Evolutionary conservation across 2,113 vertebrate genomes (phyloP), one percentile per base, ranked within the genome.

Genomic region (Apteryx mantelli): DNA sequence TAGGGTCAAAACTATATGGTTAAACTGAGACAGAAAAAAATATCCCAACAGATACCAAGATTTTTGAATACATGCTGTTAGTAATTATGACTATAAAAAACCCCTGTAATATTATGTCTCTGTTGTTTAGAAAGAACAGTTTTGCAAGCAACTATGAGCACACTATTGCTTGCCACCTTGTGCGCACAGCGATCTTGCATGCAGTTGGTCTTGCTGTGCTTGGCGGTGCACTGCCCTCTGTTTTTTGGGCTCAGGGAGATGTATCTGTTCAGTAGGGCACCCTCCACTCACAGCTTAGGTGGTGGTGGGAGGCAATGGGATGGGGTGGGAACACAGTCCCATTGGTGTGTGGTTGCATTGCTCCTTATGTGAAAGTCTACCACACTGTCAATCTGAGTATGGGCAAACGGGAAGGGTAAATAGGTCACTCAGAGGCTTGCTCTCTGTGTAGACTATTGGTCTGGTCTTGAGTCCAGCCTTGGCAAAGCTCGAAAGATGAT

Each of bases 331-430:
- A 26, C 16, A 38, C 52, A 66, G 48, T 30, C 26, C 44, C n/a
- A 26, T 44, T 0, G 0, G 6, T 38, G 38, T 0, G 3, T 11
- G 34, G 14, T 34, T 75, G 22, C 26, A 10, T 30, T 4, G 7
- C 28, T 69, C 55, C 38, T 75, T 50, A 55, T 0, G 4, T 56
- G 34, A 61, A 71, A 38, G 44, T 4, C 7, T 42, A 66, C 18
- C 8, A 13, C 15, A 13, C 13, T 53, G 32, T 76, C 34, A 70
- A 53, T 21, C 24, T 10, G 66, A 71, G 6, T 18, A 44, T 26
- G 46, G 26, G 8, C 34, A 58, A 34, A 34, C 30, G 9, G 56
- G 56, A 32, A 71, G 65, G 26, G 11, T 64, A 22, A 11, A 30
- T 1, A 25, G 4, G 13, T 53, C 10, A 15, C 52, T 74, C 0